Evolutionary conservation across 2,888 invertebrate species (phyloP).

Genomic region (Parelbella ahira): DNA sequence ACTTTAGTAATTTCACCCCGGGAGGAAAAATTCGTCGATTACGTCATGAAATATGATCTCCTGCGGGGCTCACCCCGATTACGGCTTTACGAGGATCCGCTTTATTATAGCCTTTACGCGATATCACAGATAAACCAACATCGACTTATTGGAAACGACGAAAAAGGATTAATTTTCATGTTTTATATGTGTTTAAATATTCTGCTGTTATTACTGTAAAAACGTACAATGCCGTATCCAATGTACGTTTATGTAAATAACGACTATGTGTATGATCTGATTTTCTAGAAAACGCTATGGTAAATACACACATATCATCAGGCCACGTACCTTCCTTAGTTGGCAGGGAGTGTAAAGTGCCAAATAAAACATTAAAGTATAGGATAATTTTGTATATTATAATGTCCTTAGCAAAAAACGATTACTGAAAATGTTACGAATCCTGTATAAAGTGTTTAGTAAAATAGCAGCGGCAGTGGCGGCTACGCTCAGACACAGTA

Average conservation of each 20-base stretch:
- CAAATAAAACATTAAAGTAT: no score
- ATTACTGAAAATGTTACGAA: no score
- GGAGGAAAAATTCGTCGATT: conserved; percentile 63
- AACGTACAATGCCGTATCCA: no score
- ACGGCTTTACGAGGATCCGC: conserved; percentile 42
- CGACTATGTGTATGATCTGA: no score
- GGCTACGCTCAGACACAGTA: conserved; percentile 39
- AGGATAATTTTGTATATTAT: no score
- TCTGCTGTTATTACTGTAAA: no score
- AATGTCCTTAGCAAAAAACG: no score
- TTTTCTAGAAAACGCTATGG: no score
- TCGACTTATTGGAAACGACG: conserved; percentile 19
- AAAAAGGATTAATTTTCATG: neutral
- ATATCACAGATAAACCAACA: conserved; percentile 17
- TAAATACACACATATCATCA: no score
- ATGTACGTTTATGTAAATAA: no score
- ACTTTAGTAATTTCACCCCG: conserved; percentile 69
- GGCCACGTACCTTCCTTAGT: no score
- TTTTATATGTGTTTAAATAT: neutral
- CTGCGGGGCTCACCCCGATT: conserved; percentile 51
- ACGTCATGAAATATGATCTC: conserved; percentile 60
- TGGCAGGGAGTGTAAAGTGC: no score
- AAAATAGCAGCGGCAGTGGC: conserved; percentile 22
- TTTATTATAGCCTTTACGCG: conserved; percentile 27
- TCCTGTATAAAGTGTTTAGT: neutral